phyloP scores from a whole-genome alignment of 2,888 invertebrate species.

The Eupithecia abbreviata region DNA sequence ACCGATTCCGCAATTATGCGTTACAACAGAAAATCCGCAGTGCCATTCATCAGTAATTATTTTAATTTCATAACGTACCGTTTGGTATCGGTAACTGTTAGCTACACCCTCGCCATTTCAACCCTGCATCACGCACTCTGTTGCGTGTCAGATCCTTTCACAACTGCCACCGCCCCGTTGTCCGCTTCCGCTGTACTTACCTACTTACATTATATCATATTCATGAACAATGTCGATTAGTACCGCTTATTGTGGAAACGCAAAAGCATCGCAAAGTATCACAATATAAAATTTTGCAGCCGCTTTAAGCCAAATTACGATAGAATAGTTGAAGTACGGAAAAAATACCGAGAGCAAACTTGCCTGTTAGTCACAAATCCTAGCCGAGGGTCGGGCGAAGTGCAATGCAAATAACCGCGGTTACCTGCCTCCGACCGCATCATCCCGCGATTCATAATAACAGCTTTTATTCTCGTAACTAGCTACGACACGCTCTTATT shows the following conservation, averaged over 20 bases:
- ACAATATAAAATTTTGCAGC: neutral
- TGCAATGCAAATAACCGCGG: slow-evolving; percentile 74
- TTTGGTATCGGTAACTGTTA: slow-evolving; percentile 44
- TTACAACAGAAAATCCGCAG: slow-evolving; percentile 30
- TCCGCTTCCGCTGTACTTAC: slow-evolving; percentile 32
- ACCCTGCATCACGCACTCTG: slow-evolving; percentile 42
- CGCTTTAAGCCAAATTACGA: neutral
- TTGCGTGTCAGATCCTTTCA: slow-evolving; percentile 44
- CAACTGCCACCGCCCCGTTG: slow-evolving; percentile 39
- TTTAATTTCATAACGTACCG: slow-evolving; percentile 44
- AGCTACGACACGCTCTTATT: slow-evolving; percentile 75
- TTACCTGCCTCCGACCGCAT: slow-evolving; percentile 65
- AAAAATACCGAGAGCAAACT: neutral
- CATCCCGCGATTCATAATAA: slow-evolving; percentile 72
- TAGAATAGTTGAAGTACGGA: neutral
- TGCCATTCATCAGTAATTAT: slow-evolving; percentile 43
- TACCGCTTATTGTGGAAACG: neutral
- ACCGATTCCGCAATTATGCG: slow-evolving; percentile 23
- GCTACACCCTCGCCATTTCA: slow-evolving; percentile 45
- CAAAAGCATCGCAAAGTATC: neutral
- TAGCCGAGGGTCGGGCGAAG: slow-evolving; percentile 66
- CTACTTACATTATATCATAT: neutral
- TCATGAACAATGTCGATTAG: slow-evolving; percentile 8
- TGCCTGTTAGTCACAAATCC: slow-evolving; percentile 71
- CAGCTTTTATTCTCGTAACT: slow-evolving; percentile 79